Evolutionary conservation across 2,113 vertebrate genomes (phyloP), one percentile per base, ranked within the genome.

Genomic region (Columbina picui): DNA sequence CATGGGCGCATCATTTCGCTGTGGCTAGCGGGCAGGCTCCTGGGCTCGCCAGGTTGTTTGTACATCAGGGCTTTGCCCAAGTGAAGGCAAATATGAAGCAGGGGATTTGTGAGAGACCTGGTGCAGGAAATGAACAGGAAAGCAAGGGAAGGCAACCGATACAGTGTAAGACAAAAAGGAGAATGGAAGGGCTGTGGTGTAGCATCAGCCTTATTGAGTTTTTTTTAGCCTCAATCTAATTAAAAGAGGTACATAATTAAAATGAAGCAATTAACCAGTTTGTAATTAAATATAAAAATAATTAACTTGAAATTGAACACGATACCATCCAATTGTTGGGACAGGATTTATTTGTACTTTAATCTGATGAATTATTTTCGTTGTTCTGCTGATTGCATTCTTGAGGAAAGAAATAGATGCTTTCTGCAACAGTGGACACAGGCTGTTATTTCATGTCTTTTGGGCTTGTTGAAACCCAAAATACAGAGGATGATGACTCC

Each of bases 251-350:
- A 93, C 87, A 93, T 93, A 97, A 96, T 97, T 98, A 97, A 96
- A 98, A 96, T 89, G 70, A 97, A 96, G 95, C 87, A 96, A 98
- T 98, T 97, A 98, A 96, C 96, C 9, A 0, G 97, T 97, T 97
- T 96, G 94, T 98, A 98, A 98, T 98, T 98, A 98, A 97, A 98
- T 97, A 96, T 86, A 93, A 96, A 98, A 98, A 98, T 98, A 98
- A 98, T 98, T 97, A 97, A 96, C 89, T 94, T 95, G 94, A 97
- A 98, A 98, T 97, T 96, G 97, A 97, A 95, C 94, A 89, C 0
- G 89, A 98, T 97, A 97, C 83, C 83, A 97, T 97, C 96, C 87
- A 94, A 75, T 97, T 97, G 97, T 96, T 94, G 69, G 79, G 92
- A 87, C 84, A 97, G 97, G 94, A 97, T 97, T 98, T 96, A 97